Base-by-base conservation (phyloP, 2,888 invertebrate species). In the Amblyteles armatorius region DNA sequence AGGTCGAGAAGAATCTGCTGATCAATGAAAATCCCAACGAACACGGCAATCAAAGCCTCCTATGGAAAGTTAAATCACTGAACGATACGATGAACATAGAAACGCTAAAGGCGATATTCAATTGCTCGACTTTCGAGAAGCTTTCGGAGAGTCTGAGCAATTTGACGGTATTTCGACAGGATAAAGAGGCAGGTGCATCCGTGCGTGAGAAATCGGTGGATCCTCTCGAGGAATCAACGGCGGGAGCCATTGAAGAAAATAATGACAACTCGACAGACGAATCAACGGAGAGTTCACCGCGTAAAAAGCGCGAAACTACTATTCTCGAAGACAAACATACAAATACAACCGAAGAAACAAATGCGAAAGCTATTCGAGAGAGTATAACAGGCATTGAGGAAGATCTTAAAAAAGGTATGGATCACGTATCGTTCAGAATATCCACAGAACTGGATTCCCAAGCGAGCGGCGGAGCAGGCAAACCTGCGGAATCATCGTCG, bases 1-100 rank as follows among this genome's bases (percentile, higher is more conserved):
- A 89, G 50, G 69, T 90, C 3, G 89, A 90, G 13, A 88, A 88
- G 44, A 84, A 88, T 29, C 40, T 90, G 60, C 67, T 86, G 6
- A 67, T 90, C 48, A 44, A 88, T 52, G 89, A 87, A 79, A 79
- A 72, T 26, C 72, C 84, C 9, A 48, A 69, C 0, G 79, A 87
- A 2, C 36, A 74, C 72, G 73, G 74, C 7, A 85, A 89, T 52
- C 40, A 81, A n/a, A 82, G 87, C 52, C 71, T 90, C 16, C 7
- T 88, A 3, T 69, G 82, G 65, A 85, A 87, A 50, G 29, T 90
- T 16, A 86, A 82, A 72, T 74, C 85, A 0, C 71, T 90, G 44
- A 89, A 90, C 29, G 84, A 89, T 13, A 85, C 88, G 16, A 79
- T 86, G 7, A 88, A 87, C 29, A 63, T 84, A 9, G 78, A 89